phyloP scores from a whole-genome alignment of 2,113 vertebrate genomes.

The Thunnus maccoyii region DNA sequence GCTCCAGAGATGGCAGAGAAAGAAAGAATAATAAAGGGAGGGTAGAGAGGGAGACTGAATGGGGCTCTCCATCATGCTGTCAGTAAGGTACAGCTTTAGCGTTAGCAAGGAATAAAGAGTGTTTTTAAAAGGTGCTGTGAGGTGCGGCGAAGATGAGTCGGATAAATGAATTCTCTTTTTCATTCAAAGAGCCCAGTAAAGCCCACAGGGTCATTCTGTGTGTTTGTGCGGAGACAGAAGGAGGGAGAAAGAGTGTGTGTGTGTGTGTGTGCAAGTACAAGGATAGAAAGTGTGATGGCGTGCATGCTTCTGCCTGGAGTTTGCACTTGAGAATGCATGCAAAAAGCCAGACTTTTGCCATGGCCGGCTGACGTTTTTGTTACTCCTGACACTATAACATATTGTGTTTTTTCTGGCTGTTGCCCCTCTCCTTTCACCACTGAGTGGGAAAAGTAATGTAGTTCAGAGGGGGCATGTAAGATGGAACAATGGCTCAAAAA shows the following conservation, averaged over 20 bases:
- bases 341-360: slow-evolving; percentile 53
- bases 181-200: slow-evolving; percentile 69
- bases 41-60: slow-evolving; percentile 40
- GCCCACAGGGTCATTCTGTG: slow-evolving; percentile 56
- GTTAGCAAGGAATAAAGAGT: slow-evolving; percentile 72
- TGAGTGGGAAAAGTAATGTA: slow-evolving; percentile 81
- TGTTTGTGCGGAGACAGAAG: slow-evolving; percentile 8
- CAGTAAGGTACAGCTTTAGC: slow-evolving; percentile 74
- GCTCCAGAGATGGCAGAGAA: slow-evolving; percentile 37
- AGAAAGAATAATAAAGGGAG: slow-evolving; percentile 11
- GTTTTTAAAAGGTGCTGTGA: slow-evolving; percentile 76
- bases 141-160: slow-evolving; percentile 73
- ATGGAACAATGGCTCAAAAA: slow-evolving; percentile 83
- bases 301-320: slow-evolving; percentile 26
- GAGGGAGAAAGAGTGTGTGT: background rate
- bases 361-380: slow-evolving; percentile 75
- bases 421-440: slow-evolving; percentile 63
- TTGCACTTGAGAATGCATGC: slow-evolving; percentile 46
- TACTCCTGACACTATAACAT: slow-evolving; percentile 78
- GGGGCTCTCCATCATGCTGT: slow-evolving; percentile 85
- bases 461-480: slow-evolving; percentile 77
- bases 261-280: background rate
- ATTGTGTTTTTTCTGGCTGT: slow-evolving; percentile 62
- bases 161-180: slow-evolving; percentile 81
- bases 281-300: slow-evolving; percentile 25